Evolutionary conservation across 2,888 invertebrate species (phyloP).

Genomic region (Fabriciana adippe): DNA sequence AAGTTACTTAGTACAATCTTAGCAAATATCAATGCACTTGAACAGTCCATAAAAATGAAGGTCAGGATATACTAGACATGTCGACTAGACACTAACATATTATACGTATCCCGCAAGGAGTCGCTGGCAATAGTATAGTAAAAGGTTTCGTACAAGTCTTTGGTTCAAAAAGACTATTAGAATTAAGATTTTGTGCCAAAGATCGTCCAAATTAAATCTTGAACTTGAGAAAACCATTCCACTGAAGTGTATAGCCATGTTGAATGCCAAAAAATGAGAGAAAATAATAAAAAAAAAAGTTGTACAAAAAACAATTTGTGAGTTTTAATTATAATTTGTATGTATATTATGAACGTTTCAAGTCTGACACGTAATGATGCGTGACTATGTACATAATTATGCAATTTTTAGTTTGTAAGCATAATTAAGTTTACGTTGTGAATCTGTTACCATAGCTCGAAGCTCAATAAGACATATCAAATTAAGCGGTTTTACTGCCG

Average conservation of each 20-base stretch:
- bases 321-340: conserved; percentile 27
- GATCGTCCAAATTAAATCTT: conserved; percentile 76
- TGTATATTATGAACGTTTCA: conserved; percentile 43
- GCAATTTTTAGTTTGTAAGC: conserved; percentile 47
- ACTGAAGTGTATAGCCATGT: conserved; percentile 65
- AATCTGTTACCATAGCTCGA: conserved; percentile 69
- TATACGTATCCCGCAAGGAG: background rate
- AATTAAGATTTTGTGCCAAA: conserved; percentile 79
- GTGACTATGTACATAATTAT: conserved; percentile 70
- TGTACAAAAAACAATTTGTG: conserved; percentile 42
- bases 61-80: background rate
- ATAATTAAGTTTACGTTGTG: conserved; percentile 51
- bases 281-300: conserved; percentile 21
- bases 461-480: conserved; percentile 78
- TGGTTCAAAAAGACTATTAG: conserved; percentile 68
- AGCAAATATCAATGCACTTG: too few relatives aligned
- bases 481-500: conserved; percentile 24
- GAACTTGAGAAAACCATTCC: conserved; percentile 68
- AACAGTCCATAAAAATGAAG: background rate
- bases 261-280: conserved; percentile 65
- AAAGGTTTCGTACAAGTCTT: conserved; percentile 48
- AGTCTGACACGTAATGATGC: conserved; percentile 55
- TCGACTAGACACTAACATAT: background rate
- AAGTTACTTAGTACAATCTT: too few relatives aligned
- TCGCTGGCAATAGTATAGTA: conserved; percentile 34